Base-by-base conservation (phyloP, 2,113 vertebrate genomes). In the Fulica atra region DNA sequence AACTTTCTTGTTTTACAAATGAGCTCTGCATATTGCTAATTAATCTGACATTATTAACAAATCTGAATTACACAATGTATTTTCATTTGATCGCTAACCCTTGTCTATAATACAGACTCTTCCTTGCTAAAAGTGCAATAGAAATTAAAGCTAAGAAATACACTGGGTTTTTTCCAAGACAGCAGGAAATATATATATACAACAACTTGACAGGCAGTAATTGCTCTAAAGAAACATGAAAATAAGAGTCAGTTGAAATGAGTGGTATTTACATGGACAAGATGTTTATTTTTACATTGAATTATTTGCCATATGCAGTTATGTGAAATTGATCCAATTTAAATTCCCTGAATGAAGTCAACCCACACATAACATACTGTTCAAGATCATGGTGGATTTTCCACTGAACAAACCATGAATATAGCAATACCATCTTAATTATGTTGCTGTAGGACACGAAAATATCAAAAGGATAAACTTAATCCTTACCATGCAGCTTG, bases 291-390 rank as follows among this genome's bases (percentile, higher is more conserved):
- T 95, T 89, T 92, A 91, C 79, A 85, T 81, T 82, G 89, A 94
- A 79, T 92, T 93, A 95, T 93, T 93, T 95, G 78, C 94, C 89
- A 92, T 96, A 95, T 86, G 93, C 79, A 90, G 88, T 97, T 95
- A 94, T 33, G 36, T 93, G 94, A 96, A 96, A 97, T 86, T 29
- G 80, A 97, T 96, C 94, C 96, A 92, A 94, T 94, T 93, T 88
- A 81, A 79, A 88, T 80, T 94, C 79, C 56, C 70, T 83, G 89
- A 97, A 93, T 90, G 28, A 93, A 94, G 54, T 77, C 77, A 85
- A 83, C 87, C 82, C 88, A 96, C 81, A 94, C 85, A 72, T 59
- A 93, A 36, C 48, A 90, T 51, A 68, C 87, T 96, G 81, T 74
- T 94, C 74, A 94, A 73, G 91, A 93, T 82, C 78, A 90, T 29